Conservation (phyloP, 2,113 vertebrate genomes). For the Gyps fulvus region DNA sequence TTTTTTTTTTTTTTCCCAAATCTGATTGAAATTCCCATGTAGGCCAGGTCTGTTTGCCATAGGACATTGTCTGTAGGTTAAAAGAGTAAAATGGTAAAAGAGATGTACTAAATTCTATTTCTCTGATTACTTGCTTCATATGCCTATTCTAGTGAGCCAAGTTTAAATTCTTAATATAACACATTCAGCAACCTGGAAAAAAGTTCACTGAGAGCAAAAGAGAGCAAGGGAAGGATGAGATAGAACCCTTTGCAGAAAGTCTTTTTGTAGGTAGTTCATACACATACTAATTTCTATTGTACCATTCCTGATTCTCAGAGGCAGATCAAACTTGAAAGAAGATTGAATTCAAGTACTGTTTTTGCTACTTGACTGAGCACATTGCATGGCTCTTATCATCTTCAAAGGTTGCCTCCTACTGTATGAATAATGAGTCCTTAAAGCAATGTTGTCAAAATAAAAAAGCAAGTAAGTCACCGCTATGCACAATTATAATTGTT, state of each 20-base stretch:
- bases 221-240: not conserved
- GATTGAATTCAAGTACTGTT: conserved; percentile 8
- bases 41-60: not conserved
- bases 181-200: not conserved
- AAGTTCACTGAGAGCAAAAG: conserved; percentile 8
- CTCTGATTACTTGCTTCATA: not conserved
- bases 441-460: conserved; percentile 44
- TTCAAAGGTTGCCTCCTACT: conserved; percentile 49
- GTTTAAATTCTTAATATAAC: conserved; percentile 9
- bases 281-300: conserved; percentile 11
- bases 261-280: conserved; percentile 16
- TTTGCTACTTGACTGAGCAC: conserved; percentile 8
- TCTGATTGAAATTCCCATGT: not conserved
- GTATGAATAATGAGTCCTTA: conserved; percentile 48
- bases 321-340: conserved; percentile 42
- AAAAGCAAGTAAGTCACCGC: not conserved
- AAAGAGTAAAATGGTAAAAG: not conserved
- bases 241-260: not conserved
- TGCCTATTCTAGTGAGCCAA: not conserved
- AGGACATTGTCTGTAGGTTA: not conserved
- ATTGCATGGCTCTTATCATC: not conserved
- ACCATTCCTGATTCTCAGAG: conserved; percentile 14
- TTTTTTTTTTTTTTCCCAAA: not conserved
- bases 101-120: not conserved
- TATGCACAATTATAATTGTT: not conserved